Evolutionary conservation across 2,113 vertebrate genomes (phyloP).

Genomic region (Epinephelus fuscoguttatus): DNA sequence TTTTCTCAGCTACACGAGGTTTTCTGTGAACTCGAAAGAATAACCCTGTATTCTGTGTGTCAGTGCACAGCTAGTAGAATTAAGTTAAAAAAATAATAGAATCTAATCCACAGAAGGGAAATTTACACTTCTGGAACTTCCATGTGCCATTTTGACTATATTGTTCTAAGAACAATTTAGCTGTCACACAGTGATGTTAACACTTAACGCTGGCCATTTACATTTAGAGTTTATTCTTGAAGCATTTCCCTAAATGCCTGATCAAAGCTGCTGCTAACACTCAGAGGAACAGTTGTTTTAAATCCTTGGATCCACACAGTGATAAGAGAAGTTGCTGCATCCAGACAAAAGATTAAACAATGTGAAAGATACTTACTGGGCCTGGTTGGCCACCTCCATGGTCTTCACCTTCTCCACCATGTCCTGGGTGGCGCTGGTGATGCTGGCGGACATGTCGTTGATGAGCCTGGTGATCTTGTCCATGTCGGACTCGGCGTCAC

Average conservation of each 20-base stretch:
- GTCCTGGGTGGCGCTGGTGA: constrained; percentile 49
- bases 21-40: neutral
- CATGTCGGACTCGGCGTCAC: constrained; percentile 62
- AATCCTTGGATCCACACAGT: neutral
- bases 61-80: neutral
- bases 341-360: neutral
- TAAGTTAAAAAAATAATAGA: neutral
- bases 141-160: neutral
- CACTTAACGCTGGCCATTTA: neutral
- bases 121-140: neutral
- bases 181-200: neutral
- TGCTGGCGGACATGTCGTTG: constrained; percentile 57
- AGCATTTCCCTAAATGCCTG: neutral
- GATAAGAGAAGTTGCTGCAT: neutral
- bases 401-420: constrained; percentile 74
- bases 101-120: neutral
- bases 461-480: constrained; percentile 67
- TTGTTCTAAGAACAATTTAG: neutral
- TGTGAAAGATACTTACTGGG: constrained; percentile 70
- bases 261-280: neutral
- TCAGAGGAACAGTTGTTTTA: neutral
- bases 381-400: constrained; percentile 68
- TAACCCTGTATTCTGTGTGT: too few species aligned
- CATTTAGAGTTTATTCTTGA: neutral
- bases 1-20: neutral